Base-by-base conservation (phyloP, 2,888 invertebrate species). In the Xylophagus ater region DNA sequence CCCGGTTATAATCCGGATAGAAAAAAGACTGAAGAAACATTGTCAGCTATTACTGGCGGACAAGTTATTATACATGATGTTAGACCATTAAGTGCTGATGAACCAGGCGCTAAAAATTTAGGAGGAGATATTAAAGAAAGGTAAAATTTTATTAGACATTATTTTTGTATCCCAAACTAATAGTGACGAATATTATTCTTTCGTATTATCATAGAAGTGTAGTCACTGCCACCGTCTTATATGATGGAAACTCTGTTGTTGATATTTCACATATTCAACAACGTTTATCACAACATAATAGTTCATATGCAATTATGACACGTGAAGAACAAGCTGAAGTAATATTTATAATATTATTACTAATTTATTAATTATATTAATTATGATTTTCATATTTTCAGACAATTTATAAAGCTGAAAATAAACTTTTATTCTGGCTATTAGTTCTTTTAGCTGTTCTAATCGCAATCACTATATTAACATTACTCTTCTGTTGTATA, bases 401-500 rank as follows among this genome's bases (percentile, higher is more conserved):
- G 82, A 73, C 73, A 43, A 59, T 80, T 20, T 81, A 81, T 53
- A 76, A 73, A 66, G 77, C 80, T 31, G 81, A 83, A 52, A 82
- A 79, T 55, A 73, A 78, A 50, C 64, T 76, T 37, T 59, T 83
- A 35, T 78, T 81, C 55, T 88, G 88, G 88, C 59, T 88, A 15
- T 65, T 88, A 36, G 78, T 88, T 48, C 62, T 85, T 12, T 61
- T 89, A 44, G 79, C 84, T 33, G 71, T 88, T 19, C 61, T 88
- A 44, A 74, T 86, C 48, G 73, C 86, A 0, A 53, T 85, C 19
- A 74, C 81, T 9, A 71, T 84, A 47, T 62, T 84, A 41, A 70
- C 78, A 37, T 67, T 87, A 34, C 74, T 88, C 45, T 70, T 84
- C 43, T 89, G 88, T 62, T 87, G 87, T 55, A 78, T 86, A 47